Evolutionary conservation across 2,888 invertebrate species (phyloP).

Genomic region (Choreutis nemorana): DNA sequence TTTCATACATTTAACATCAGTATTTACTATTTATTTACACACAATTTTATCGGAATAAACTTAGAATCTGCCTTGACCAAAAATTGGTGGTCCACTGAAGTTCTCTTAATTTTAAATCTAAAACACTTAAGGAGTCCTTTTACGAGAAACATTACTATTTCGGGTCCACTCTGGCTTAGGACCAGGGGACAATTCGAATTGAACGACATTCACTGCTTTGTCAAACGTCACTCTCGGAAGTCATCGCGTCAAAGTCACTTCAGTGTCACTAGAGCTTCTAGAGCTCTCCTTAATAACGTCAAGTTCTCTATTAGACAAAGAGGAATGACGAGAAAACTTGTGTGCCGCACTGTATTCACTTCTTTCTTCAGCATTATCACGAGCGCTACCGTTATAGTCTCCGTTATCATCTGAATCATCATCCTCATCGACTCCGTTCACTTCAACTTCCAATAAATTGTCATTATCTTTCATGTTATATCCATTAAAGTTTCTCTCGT

Average conservation of each 20-base stretch:
- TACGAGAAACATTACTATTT: constrained; percentile 9
- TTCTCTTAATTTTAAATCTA: constrained; percentile 15
- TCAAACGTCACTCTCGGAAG: constrained; percentile 57
- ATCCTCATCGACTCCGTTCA: constrained; percentile 41
- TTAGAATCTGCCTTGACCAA: too few species aligned
- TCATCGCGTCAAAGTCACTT: constrained; percentile 63
- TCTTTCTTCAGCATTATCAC: constrained; percentile 47
- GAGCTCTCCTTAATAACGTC: constrained; percentile 63
- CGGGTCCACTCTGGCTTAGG: constrained; percentile 24
- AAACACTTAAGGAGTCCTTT: constrained; percentile 26
- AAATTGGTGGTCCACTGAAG: constrained; percentile 35
- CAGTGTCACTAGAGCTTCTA: constrained; percentile 61
- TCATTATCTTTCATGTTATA: constrained; percentile 43
- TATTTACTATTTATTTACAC: constrained; percentile 1
- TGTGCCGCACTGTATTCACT: constrained; percentile 43
- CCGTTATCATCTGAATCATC: constrained; percentile 48
- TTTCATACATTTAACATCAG: too few species aligned
- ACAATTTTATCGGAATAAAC: constrained; percentile 2
- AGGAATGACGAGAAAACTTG: constrained; percentile 57
- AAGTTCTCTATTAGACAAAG: constrained; percentile 56
- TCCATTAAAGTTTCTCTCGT: constrained; percentile 43
- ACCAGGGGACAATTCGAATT: constrained; percentile 38
- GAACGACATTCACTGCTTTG: constrained; percentile 47
- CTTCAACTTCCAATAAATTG: constrained; percentile 54
- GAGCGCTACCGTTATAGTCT: constrained; percentile 32